Conservation (phyloP, 2,113 vertebrate genomes). For the Dicentrarchus labrax region DNA sequence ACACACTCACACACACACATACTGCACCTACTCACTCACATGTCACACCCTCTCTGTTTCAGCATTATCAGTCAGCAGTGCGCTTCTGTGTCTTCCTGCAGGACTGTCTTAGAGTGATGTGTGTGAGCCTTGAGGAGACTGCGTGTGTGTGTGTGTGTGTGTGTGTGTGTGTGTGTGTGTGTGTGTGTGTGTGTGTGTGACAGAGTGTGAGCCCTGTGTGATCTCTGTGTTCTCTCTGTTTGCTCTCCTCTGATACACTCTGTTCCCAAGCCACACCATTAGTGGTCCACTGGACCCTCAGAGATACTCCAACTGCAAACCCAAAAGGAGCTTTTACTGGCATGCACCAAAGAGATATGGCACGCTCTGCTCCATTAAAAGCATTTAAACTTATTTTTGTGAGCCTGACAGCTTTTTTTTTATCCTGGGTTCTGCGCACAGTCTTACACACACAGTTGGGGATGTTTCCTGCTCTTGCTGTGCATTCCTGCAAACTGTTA, state of each 20-base stretch:
- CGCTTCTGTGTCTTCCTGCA: slow-evolving; percentile 33
- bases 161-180: slow-evolving; percentile 30
- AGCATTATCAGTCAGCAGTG: slow-evolving; percentile 55
- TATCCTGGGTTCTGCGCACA: slow-evolving; percentile 18
- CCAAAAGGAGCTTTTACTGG: slow-evolving; percentile 62
- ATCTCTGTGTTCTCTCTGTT: slow-evolving; percentile 50
- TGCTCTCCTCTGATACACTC: slow-evolving; percentile 64
- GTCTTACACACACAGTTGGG: slow-evolving; percentile 22
- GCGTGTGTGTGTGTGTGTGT: slow-evolving; percentile 23
- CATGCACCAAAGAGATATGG: slow-evolving; percentile 42
- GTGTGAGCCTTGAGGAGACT: background rate
- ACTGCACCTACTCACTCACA: slow-evolving; percentile 51
- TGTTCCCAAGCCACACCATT: slow-evolving; percentile 65
- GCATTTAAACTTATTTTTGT: slow-evolving; percentile 68
- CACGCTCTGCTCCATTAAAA: slow-evolving; percentile 71
- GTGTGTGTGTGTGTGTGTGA: slow-evolving; percentile 29
- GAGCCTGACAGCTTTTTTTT: slow-evolving; percentile 46
- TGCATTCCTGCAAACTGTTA: slow-evolving; percentile 10
- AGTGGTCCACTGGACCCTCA: slow-evolving; percentile 62
- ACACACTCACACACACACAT: slow-evolving; percentile 25
- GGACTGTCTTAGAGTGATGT: slow-evolving; percentile 28
- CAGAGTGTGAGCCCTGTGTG: slow-evolving; percentile 44
- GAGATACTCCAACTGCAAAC: slow-evolving; percentile 51
- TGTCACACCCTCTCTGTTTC: slow-evolving; percentile 56
- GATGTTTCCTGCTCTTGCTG: slow-evolving; percentile 27